Percentiles rank a stretch among this genome's conserved stretches.
Conservation (phyloP, 35 echinoderm and acorn worm genomes). For the Heliocidaris tuberculata region DNA sequence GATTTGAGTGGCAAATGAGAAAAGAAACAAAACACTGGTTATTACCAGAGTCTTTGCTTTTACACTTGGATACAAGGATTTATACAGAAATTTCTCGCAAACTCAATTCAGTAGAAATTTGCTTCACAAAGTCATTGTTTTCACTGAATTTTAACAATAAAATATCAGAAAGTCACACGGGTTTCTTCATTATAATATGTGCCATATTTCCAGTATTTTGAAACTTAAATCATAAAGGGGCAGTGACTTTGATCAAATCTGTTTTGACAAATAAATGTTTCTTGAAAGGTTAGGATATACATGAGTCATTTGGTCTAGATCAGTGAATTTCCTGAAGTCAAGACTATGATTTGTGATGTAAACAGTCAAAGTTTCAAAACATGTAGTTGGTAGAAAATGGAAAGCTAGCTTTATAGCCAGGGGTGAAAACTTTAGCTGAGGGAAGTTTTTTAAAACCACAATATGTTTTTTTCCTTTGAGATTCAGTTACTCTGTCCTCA, state of each 20-base stretch:
- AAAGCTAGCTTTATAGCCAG: too few relatives aligned
- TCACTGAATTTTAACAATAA: too few relatives aligned
- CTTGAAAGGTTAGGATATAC: not conserved
- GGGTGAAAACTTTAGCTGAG: too few relatives aligned
- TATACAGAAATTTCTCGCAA: too few relatives aligned
- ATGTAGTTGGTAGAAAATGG: too few relatives aligned
- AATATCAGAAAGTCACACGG: not conserved
- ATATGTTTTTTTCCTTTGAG: too few relatives aligned
- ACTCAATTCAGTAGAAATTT: not conserved
- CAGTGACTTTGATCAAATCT: not conserved
- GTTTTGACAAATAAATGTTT: not conserved
- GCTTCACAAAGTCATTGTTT: not conserved
- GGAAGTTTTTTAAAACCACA: too few relatives aligned
- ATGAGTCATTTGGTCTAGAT: not conserved
- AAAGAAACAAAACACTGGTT: too few relatives aligned
- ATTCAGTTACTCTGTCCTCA: too few relatives aligned
- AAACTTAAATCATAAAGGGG: not conserved
- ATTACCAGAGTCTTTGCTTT: too few relatives aligned
- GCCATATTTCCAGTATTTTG: not conserved
- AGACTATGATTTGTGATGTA: conserved; percentile 4
- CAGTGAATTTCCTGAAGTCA: conserved; percentile 3
- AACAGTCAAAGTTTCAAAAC: not conserved
- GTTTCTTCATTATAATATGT: not conserved
- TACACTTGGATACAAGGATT: too few relatives aligned
- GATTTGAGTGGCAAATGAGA: too few relatives aligned